phyloP scores from a whole-genome alignment of 2,113 vertebrate genomes.

The Glareola pratincola region DNA sequence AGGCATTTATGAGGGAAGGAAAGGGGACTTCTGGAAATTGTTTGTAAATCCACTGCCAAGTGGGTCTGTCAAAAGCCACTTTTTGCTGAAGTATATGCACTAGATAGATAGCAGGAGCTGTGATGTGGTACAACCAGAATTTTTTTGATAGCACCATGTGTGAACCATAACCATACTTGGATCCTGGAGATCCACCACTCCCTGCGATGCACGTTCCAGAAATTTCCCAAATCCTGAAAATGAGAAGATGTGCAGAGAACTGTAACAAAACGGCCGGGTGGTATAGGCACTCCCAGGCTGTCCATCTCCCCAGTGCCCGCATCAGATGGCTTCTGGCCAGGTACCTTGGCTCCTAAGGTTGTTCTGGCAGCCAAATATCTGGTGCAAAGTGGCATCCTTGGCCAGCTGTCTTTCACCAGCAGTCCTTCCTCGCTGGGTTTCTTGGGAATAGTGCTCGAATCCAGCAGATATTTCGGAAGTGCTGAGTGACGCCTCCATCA shows the following conservation, averaged over 20 bases:
- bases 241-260: not conserved
- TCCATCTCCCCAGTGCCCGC: not conserved
- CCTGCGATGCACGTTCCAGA: not conserved
- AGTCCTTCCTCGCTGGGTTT: not conserved
- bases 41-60: constrained; percentile 45
- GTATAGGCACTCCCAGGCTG: not conserved
- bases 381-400: not conserved
- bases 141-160: not conserved
- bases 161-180: not conserved
- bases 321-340: not conserved
- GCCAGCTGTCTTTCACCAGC: not conserved
- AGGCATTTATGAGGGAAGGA: constrained; percentile 32
- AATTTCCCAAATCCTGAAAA: not conserved
- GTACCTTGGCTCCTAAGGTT: not conserved
- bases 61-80: not conserved
- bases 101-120: not conserved
- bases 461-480: not conserved
- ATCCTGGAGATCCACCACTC: not conserved
- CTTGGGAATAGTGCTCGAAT: not conserved
- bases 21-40: not conserved
- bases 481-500: not conserved
- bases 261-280: not conserved
- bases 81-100: not conserved
- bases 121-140: not conserved
- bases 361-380: not conserved